These are phyloP conservation scores for Theropithecus gelada DNA, from an alignment of 2,113 vertebrate genomes.

Conservation along the genomic window DNA sequence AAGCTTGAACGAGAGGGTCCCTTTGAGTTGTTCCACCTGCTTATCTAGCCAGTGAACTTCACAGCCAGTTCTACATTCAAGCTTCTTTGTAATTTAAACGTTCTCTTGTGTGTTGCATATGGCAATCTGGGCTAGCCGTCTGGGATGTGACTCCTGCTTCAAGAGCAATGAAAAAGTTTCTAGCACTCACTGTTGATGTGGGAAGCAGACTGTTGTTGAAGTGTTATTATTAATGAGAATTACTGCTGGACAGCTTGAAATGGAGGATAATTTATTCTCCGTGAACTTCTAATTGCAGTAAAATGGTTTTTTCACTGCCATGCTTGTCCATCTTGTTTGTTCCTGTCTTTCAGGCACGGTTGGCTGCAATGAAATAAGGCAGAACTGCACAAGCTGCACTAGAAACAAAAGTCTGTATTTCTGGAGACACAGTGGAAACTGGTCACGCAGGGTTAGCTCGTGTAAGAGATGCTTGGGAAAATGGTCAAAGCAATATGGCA, in stretches of 20 bases:
- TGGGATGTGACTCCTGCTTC: slow-evolving; percentile 70
- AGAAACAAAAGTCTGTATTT: slow-evolving; percentile 81
- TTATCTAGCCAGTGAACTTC: slow-evolving; percentile 46
- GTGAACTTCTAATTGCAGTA: slow-evolving; percentile 89
- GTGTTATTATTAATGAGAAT: slow-evolving; percentile 88
- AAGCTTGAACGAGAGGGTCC: slow-evolving; percentile 21
- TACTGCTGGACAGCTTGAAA: slow-evolving; percentile 88
- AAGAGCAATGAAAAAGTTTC: slow-evolving; percentile 72
- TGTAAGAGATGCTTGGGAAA: background rate
- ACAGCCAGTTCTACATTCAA: background rate
- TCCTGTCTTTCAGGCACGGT: slow-evolving; percentile 83
- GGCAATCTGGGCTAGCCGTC: slow-evolving; percentile 64
- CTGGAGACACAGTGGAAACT: background rate
- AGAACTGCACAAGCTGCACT: slow-evolving; percentile 74
- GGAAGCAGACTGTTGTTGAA: slow-evolving; percentile 85
- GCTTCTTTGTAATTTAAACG: slow-evolving; percentile 18
- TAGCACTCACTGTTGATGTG: slow-evolving; percentile 76
- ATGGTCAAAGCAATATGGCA: background rate
- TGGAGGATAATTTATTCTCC: slow-evolving; percentile 89
- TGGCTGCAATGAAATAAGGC: slow-evolving; percentile 82
- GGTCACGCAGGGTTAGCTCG: background rate
- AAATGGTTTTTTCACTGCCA: slow-evolving; percentile 84
- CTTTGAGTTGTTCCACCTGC: slow-evolving; percentile 30
- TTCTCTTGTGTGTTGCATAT: slow-evolving; percentile 36
- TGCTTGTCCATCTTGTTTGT: slow-evolving; percentile 87